These are phyloP conservation scores for Acanthosepion pharaonis DNA, from an alignment of 2,888 invertebrate genomes.

Conservation along the genomic window DNA sequence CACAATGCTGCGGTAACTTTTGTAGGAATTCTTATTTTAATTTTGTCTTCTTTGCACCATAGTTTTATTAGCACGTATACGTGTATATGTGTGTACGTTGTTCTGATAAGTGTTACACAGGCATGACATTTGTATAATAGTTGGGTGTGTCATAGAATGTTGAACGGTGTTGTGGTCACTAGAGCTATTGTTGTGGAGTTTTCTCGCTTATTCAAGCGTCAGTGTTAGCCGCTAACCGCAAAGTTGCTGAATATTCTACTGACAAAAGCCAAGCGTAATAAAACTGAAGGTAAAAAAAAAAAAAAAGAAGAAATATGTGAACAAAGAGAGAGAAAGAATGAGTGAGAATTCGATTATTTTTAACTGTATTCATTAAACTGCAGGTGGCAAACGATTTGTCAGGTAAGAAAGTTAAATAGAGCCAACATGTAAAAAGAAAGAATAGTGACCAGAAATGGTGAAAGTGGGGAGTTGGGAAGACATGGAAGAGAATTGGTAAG, in stretches of 20 bases:
- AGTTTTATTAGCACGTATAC: not conserved
- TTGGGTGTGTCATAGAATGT: not conserved
- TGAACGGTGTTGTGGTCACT: not conserved
- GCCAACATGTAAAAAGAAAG: too few relatives aligned
- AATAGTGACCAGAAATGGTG: too few relatives aligned
- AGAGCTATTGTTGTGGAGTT: not conserved
- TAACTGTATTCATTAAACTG: not conserved
- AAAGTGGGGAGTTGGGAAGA: too few relatives aligned
- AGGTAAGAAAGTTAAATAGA: not conserved
- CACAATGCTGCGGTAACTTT: not conserved
- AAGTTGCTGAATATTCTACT: not conserved
- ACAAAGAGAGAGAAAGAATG: not conserved
- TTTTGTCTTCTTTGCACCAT: not conserved
- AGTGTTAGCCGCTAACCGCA: not conserved
- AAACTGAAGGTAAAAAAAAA: not conserved
- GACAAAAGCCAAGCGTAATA: not conserved
- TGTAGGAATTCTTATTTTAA: not conserved
- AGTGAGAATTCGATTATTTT: not conserved
- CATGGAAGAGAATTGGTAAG: too few relatives aligned
- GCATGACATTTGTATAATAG: not conserved
- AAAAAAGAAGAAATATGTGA: not conserved
- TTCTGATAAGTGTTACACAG: not conserved
- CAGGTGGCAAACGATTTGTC: not conserved
- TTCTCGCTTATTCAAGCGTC: conserved; percentile 13
- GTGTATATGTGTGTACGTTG: not conserved